Base-by-base conservation (phyloP, 2,797 vertebrate species). In the Enteromius afrohamiltoni region DNA sequence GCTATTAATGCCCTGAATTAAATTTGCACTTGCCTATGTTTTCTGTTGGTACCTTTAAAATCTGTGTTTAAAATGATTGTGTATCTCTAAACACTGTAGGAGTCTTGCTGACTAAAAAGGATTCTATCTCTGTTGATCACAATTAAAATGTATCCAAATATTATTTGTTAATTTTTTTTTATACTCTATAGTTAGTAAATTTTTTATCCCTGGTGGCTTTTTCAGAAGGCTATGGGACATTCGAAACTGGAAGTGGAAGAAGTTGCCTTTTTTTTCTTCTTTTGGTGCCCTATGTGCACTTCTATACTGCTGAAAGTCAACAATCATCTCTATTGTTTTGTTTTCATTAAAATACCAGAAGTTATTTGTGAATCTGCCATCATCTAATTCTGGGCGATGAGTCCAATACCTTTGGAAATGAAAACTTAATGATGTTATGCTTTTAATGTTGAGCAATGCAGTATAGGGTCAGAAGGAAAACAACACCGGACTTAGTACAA, bases 391-490 rank as follows among this genome's bases (percentile, higher is more conserved):
- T 45, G 26, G 40, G 37, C 5, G 5, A 62, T 47, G 40, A 47
- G 23, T 62, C 37, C 37, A 62, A 4, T 62, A 64, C 9, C 23
- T 62, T n/a, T 64, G 58, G 23, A 64, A 45, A 45, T 4, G 4
- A 77, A 62, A 62, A 13, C 55, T 31, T 77, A 45, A 77, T 77
- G 75, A 77, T 77, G 58, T 31, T 64, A 31, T 64, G 23, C 37
- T 64, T 53, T 77, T 47, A 77, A 77, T 62, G 58, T 21, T 58
- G 75, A 45, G 58, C 37, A 77, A 26, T 64, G 40, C 75, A 77
- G 58, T 62, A 23, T 47, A 19, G 40, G 40, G 37, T 77, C 40
- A 26, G 37, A 64, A 64, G 40, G 40, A 47, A 23, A 64, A 77
- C 37, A 45, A 9, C 23, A 45, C 9, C 19, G 23, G 76, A 64